Percentiles rank a stretch among this genome's conserved stretches.
phyloP scores from a whole-genome alignment of 2,113 vertebrate genomes.

The Trichechus manatus region DNA sequence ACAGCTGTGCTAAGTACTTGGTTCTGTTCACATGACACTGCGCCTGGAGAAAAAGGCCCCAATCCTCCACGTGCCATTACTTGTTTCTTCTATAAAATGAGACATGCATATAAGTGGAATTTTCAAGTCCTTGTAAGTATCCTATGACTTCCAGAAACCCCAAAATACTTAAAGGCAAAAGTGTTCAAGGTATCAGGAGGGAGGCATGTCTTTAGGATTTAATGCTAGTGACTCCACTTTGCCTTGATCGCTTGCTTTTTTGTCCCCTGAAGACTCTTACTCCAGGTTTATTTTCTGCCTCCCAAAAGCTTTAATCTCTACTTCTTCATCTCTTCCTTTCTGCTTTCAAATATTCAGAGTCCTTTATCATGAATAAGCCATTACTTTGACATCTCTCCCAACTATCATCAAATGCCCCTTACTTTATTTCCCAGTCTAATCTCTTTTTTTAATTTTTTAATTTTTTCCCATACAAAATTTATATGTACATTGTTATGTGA shows the following conservation, averaged over 20 bases:
- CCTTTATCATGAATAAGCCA: background rate
- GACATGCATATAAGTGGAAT: background rate
- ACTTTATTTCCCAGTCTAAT: background rate
- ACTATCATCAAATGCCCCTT: background rate
- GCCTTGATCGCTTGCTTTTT: background rate
- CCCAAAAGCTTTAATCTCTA: background rate
- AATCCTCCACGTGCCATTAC: background rate
- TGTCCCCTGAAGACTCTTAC: background rate
- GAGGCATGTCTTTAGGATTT: background rate
- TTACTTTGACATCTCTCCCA: background rate
- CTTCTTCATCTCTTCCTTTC: background rate
- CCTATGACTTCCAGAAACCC: background rate
- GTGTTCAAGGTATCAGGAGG: background rate
- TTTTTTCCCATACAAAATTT: too few species aligned
- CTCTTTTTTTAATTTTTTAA: too few species aligned
- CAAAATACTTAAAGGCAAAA: background rate
- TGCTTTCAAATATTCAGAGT: slow-evolving; percentile 6
- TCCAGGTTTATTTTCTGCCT: background rate
- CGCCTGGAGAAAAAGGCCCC: background rate
- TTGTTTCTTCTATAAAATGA: background rate
- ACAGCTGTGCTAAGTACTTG: too few species aligned
- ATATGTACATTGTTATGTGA: too few species aligned
- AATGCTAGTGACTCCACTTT: background rate
- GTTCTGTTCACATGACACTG: background rate
- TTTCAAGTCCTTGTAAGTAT: background rate